Conservation (phyloP, 2,888 invertebrate species). For the Ennomos fuscantarius region DNA sequence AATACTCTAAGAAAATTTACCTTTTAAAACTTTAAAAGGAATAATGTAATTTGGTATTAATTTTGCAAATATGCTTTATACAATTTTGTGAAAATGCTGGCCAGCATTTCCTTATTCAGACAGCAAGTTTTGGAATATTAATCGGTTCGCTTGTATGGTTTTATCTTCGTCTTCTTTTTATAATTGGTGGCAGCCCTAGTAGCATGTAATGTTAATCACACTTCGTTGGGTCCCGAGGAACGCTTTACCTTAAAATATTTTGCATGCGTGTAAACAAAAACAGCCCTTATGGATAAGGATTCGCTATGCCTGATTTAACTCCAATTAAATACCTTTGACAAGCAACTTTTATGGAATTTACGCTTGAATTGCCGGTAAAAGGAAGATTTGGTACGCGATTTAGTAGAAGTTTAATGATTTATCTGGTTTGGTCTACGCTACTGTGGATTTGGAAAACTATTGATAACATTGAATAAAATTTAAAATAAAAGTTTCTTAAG, state of each 20-base stretch:
- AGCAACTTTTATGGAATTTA: conserved; percentile 43
- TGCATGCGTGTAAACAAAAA: conserved; percentile 48
- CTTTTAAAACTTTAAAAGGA: too few species aligned
- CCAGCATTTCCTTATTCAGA: background rate
- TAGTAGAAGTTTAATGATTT: conserved; percentile 9
- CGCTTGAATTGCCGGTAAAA: conserved; percentile 41
- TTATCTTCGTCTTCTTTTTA: too few species aligned
- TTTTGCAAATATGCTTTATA: too few species aligned
- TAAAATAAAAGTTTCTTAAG: conserved; percentile 6
- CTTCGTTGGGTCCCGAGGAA: conserved; percentile 42
- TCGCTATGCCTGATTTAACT: conserved; percentile 47
- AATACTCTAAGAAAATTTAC: too few species aligned
- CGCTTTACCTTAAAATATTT: conserved; percentile 47
- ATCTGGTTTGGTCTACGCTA: background rate
- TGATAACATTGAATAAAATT: background rate
- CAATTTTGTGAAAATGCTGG: too few species aligned
- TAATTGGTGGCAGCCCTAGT: conserved; percentile 14
- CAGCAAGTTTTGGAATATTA: background rate
- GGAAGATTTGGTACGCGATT: conserved; percentile 23
- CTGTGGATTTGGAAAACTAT: background rate
- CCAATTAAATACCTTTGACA: conserved; percentile 53
- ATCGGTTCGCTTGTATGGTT: too few species aligned
- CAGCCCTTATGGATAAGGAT: conserved; percentile 43
- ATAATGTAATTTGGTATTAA: too few species aligned
- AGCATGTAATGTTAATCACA: conserved; percentile 47